Conservation (phyloP, 2,888 invertebrate genomes). For the Sabatieria punctata region DNA sequence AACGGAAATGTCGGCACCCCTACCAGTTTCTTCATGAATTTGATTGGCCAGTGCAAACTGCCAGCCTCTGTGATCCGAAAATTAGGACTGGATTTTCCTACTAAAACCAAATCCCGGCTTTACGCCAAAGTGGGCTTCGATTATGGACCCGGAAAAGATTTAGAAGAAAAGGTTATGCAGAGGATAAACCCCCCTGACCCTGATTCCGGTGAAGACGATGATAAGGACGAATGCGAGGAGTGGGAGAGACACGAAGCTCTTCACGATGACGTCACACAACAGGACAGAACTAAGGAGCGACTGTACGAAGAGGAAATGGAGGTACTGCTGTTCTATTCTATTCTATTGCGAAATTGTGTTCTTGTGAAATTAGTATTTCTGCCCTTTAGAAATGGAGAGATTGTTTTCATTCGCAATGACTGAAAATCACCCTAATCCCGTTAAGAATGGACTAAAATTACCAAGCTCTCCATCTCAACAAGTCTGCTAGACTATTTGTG, state of each 20-base stretch:
- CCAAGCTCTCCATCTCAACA: no score
- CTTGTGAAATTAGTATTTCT: neutral
- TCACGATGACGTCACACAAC: conserved; percentile 35
- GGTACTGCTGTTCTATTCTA: conserved; percentile 14
- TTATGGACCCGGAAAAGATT: neutral
- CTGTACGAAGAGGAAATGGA: conserved; percentile 20
- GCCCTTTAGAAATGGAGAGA: no score
- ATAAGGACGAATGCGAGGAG: conserved; percentile 19
- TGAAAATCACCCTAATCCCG: no score
- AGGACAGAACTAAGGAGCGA: conserved; percentile 28
- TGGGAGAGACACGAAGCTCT: conserved; percentile 34
- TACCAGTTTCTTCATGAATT: conserved; percentile 35
- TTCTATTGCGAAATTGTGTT: conserved; percentile 3
- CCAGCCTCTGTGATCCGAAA: conserved; percentile 32
- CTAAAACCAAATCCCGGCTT: neutral
- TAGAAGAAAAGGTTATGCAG: neutral
- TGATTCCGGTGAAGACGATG: conserved; percentile 12
- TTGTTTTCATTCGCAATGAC: no score
- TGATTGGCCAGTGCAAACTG: conserved; percentile 35
- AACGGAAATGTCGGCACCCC: conserved; percentile 44
- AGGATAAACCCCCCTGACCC: neutral
- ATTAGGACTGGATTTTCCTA: conserved; percentile 29
- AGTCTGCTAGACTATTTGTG: no score
- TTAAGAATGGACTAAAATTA: no score
- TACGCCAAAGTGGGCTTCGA: neutral